phyloP scores from a whole-genome alignment of 2,113 vertebrate genomes.

The Microcebus lehilahytsara region DNA sequence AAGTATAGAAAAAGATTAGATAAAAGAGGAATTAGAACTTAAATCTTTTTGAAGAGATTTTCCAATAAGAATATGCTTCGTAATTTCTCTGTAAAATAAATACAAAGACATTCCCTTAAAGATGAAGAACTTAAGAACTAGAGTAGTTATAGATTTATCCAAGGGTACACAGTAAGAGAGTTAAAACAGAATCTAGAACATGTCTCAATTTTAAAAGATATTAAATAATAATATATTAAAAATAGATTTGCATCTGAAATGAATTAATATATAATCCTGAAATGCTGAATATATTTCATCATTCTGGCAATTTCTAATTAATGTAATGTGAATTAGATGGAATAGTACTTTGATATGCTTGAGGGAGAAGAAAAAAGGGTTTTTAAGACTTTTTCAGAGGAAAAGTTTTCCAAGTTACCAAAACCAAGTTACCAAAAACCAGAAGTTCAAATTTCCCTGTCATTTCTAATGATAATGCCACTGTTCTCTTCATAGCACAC shows the following conservation, averaged over 20 bases:
- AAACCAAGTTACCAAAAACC: neutral
- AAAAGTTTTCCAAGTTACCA: neutral
- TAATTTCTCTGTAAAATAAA: conserved; percentile 31
- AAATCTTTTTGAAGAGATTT: neutral
- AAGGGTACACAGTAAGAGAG: neutral
- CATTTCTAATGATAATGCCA: neutral
- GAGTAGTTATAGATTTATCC: neutral
- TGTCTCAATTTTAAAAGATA: neutral
- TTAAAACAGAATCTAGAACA: neutral
- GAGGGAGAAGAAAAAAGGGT: neutral
- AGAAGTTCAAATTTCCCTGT: neutral
- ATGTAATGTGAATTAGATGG: neutral
- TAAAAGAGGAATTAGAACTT: neutral
- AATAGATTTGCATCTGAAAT: conserved; percentile 3
- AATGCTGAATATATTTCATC: neutral
- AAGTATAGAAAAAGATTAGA: neutral
- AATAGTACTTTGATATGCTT: neutral
- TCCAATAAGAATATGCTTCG: neutral
- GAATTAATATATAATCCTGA: neutral
- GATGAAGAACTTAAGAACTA: neutral
- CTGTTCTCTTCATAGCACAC: neutral
- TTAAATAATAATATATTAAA: conserved; percentile 33
- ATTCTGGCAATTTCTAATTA: neutral
- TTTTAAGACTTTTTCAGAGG: neutral
- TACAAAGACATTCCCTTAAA: neutral